These are phyloP conservation scores for Porites lutea DNA, from an alignment of 64 coral and sea anemone genomes.

Conservation along the genomic window DNA sequence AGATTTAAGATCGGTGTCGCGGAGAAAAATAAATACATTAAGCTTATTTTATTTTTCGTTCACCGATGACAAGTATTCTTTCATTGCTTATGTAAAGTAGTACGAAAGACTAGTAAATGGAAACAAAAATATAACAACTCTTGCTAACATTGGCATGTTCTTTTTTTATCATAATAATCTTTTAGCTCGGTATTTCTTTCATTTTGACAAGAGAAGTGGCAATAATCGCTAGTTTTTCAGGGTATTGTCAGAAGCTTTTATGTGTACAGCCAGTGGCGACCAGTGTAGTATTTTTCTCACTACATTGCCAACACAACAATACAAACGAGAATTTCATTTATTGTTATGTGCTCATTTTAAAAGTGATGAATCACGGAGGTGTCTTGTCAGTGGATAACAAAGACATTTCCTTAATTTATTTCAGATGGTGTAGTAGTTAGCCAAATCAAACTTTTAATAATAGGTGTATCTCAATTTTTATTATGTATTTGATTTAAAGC, in stretches of 20 bases:
- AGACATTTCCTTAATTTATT: constrained; percentile 41
- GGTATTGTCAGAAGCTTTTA: background rate
- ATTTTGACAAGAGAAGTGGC: background rate
- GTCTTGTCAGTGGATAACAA: background rate
- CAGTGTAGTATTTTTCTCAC: background rate
- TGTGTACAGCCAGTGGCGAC: constrained; percentile 1
- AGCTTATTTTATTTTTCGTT: background rate
- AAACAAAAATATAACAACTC: background rate
- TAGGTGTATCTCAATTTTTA: background rate
- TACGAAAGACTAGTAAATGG: background rate
- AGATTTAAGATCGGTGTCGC: constrained; percentile 1
- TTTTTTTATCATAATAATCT: background rate
- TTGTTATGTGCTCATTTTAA: background rate
- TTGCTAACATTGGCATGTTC: background rate
- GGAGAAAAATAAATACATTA: constrained; percentile 1
- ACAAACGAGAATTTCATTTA: constrained; percentile 22
- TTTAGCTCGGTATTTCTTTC: background rate
- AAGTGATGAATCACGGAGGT: background rate
- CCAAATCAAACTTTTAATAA: constrained; percentile 29
- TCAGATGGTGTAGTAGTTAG: constrained; percentile 27
- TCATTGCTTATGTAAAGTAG: too few relatives aligned
- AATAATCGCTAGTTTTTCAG: too few relatives aligned
- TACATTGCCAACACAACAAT: background rate
- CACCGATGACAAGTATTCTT: background rate
- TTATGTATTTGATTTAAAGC: constrained; percentile 15